These are phyloP conservation scores for Trichogramma pretiosum DNA, from an alignment of 1,140 invertebrate genomes.

Conservation along the genomic window DNA sequence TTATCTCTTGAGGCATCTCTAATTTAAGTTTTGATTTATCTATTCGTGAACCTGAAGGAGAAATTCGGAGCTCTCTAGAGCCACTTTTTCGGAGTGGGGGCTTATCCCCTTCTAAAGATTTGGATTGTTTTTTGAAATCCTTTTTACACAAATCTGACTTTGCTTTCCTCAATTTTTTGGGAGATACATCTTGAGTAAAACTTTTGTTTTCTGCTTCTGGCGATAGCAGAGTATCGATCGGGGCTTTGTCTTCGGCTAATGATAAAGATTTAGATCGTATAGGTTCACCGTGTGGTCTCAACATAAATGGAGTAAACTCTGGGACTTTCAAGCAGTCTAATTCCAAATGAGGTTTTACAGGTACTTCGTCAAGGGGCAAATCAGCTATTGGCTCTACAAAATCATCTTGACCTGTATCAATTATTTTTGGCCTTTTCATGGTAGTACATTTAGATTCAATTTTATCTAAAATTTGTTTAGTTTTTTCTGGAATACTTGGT, in stretches of 20 bases:
- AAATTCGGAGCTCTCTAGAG: constrained; percentile 34
- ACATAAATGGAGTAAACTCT: constrained; percentile 41
- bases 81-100: constrained; percentile 36
- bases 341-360: constrained; percentile 40
- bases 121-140: constrained; percentile 43
- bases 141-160: constrained; percentile 37
- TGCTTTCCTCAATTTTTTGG: constrained; percentile 33
- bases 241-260: constrained; percentile 42
- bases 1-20: constrained; percentile 44
- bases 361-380: constrained; percentile 41
- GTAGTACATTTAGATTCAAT: constrained; percentile 39
- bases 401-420: constrained; percentile 42
- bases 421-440: constrained; percentile 38
- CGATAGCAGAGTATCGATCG: constrained; percentile 41
- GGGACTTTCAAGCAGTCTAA: constrained; percentile 43
- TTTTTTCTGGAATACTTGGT: constrained; percentile 42
- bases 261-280: constrained; percentile 41
- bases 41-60: constrained; percentile 35
- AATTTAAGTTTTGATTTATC: constrained; percentile 43
- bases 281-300: constrained; percentile 39
- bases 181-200: constrained; percentile 40
- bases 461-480: constrained; percentile 39
- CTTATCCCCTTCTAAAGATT: constrained; percentile 43
- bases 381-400: constrained; percentile 44
- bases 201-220: constrained; percentile 41